phyloP scores from a whole-genome alignment of 2,113 vertebrate genomes.

The Echinops telfairi region DNA sequence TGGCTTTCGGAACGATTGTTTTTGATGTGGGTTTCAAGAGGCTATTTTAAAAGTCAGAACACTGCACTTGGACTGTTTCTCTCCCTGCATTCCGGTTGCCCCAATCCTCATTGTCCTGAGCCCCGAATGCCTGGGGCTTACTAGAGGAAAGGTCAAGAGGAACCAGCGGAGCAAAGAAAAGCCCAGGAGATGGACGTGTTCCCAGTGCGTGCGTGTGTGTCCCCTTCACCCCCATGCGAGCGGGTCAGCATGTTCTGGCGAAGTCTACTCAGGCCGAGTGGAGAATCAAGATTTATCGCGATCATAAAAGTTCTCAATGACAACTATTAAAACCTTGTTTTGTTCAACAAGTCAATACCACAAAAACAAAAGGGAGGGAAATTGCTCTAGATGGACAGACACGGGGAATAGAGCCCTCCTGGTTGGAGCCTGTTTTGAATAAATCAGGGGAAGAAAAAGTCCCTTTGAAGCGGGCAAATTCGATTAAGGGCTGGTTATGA shows the following conservation, averaged over 20 bases:
- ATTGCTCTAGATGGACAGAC: conserved; percentile 39
- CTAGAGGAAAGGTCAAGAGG: conserved; percentile 80
- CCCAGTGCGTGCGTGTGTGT: neutral
- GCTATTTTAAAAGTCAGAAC: conserved; percentile 77
- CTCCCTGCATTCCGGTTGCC: conserved; percentile 63
- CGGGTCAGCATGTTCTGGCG: conserved; percentile 3
- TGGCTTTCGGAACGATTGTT: conserved; percentile 78
- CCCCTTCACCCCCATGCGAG: neutral
- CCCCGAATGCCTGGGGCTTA: conserved; percentile 69
- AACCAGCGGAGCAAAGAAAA: conserved; percentile 70
- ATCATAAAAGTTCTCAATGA: conserved; percentile 49
- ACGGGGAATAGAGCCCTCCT: conserved; percentile 16
- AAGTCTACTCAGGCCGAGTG: neutral
- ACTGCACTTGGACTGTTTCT: conserved; percentile 70
- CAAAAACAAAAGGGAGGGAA: conserved; percentile 50
- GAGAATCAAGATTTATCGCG: conserved; percentile 40
- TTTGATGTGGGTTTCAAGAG: conserved; percentile 79
- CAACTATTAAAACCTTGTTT: conserved; percentile 64
- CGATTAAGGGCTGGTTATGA: conserved; percentile 53
- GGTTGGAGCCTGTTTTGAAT: conserved; percentile 56
- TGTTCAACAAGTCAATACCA: conserved; percentile 56
- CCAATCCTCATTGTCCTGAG: conserved; percentile 71
- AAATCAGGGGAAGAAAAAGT: conserved; percentile 57
- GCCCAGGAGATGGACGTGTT: conserved; percentile 61
- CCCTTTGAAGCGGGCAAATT: conserved; percentile 64